Evolutionary conservation across 2,797 vertebrate species (phyloP).

Genomic region (Euthynnus affinis): DNA sequence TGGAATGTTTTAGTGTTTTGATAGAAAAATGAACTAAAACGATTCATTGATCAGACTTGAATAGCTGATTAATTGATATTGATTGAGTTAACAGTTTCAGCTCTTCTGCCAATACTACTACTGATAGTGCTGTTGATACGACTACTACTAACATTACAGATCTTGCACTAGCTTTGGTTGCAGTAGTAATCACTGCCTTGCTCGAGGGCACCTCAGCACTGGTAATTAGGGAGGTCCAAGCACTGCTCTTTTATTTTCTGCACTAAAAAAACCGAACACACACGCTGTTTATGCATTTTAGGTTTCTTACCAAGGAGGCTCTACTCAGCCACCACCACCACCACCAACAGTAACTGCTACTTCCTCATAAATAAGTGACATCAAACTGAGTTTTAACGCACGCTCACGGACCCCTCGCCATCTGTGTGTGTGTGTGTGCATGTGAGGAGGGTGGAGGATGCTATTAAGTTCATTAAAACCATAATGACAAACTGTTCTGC

Average conservation of each 20-base stretch:
- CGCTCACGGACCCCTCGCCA: slow-evolving; percentile 11
- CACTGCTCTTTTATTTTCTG: slow-evolving; percentile 13
- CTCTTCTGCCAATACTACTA: too few species aligned
- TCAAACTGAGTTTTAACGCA: slow-evolving; percentile 16
- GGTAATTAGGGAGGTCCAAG: slow-evolving; percentile 19
- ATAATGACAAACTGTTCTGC: slow-evolving; percentile 72
- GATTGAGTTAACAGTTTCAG: too few species aligned
- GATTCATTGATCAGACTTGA: too few species aligned
- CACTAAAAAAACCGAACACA: neutral
- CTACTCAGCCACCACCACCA: neutral
- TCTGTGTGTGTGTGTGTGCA: slow-evolving; percentile 25
- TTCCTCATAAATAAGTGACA: slow-evolving; percentile 46
- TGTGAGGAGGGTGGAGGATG: slow-evolving; percentile 58
- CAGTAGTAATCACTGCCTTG: neutral
- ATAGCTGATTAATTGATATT: too few species aligned
- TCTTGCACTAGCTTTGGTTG: neutral
- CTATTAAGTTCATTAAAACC: slow-evolving; percentile 71
- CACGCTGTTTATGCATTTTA: neutral
- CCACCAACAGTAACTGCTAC: slow-evolving; percentile 40
- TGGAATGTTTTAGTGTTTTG: too few species aligned
- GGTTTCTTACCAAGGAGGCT: neutral
- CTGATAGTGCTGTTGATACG: too few species aligned
- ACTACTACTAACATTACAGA: neutral
- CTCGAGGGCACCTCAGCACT: slow-evolving; percentile 25
- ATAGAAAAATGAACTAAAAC: too few species aligned